These are phyloP conservation scores for Thalassarche chlororhynchos DNA, from an alignment of 2,113 vertebrate genomes.

Conservation along the genomic window DNA sequence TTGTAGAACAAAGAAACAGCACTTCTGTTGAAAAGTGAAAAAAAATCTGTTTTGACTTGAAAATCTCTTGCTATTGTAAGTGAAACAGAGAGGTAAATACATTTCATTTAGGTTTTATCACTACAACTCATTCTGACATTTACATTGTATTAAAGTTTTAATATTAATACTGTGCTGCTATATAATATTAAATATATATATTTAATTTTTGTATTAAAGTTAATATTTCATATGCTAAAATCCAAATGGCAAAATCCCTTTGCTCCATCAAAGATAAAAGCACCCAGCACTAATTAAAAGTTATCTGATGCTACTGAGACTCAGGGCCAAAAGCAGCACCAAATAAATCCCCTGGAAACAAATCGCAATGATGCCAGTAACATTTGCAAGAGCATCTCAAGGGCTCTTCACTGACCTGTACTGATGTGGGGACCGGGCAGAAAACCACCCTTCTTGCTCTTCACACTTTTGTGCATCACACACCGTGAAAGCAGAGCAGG, in stretches of 20 bases:
- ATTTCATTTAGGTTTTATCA: neutral
- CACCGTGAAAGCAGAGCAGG: neutral
- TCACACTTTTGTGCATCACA: neutral
- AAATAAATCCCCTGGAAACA: neutral
- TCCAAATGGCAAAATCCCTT: neutral
- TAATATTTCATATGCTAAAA: slow-evolving; percentile 30
- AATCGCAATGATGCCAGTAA: rapidly evolving
- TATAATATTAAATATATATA: slow-evolving; percentile 22
- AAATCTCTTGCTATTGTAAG: neutral
- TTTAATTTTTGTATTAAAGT: too few species aligned
- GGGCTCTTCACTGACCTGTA: neutral
- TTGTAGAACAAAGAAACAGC: neutral
- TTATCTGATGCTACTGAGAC: neutral
- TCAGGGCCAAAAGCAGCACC: neutral
- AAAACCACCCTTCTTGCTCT: neutral
- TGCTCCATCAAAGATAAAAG: neutral
- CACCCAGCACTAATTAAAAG: neutral
- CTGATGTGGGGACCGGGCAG: too few species aligned
- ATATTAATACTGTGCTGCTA: neutral
- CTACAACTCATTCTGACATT: slow-evolving; percentile 12
- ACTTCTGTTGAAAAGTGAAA: neutral
- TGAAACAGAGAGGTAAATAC: slow-evolving; percentile 11
- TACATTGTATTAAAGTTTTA: slow-evolving; percentile 36
- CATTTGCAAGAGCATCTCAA: neutral
- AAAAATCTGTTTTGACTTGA: neutral